Evolutionary conservation across 2,797 vertebrate genomes (phyloP).

Genomic region (Fratercula arctica): DNA sequence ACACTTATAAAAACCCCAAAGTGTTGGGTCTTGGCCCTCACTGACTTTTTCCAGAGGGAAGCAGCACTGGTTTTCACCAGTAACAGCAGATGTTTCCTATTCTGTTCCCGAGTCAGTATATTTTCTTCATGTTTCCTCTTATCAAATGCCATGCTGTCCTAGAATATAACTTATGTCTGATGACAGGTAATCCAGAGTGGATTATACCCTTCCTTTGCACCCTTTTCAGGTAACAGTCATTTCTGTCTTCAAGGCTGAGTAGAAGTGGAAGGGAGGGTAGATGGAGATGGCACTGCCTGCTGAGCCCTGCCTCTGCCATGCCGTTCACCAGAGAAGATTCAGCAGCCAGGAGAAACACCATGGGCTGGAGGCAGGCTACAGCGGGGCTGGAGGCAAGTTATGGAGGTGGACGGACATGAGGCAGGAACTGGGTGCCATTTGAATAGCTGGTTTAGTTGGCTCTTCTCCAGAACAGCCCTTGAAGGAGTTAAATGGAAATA

Average conservation of each 20-base stretch:
- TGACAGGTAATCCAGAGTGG: neutral
- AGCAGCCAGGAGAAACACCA: neutral
- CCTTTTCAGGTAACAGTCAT: neutral
- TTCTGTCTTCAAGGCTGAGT: neutral
- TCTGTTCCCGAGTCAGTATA: neutral
- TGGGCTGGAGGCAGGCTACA: neutral
- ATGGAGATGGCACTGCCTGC: neutral
- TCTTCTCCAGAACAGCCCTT: neutral
- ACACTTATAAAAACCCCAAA: neutral
- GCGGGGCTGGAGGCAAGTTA: neutral
- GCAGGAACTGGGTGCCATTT: neutral
- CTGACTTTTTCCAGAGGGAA: neutral
- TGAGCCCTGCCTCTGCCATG: neutral
- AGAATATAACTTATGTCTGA: neutral
- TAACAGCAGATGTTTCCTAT: neutral
- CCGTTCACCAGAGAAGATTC: neutral
- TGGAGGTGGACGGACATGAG: fast-evolving
- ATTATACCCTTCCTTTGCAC: neutral
- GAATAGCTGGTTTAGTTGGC: neutral
- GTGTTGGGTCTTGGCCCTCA: neutral
- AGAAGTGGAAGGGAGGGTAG: neutral
- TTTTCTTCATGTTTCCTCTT: neutral
- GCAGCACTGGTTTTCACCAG: neutral
- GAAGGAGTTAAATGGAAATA: neutral
- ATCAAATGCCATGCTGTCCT: neutral